A percentile compares a stretch with the other conserved stretches of the same genome.
These are phyloP conservation scores for Saguinus midas DNA, from an alignment of 2,113 vertebrate species.

Conservation along the genomic window DNA sequence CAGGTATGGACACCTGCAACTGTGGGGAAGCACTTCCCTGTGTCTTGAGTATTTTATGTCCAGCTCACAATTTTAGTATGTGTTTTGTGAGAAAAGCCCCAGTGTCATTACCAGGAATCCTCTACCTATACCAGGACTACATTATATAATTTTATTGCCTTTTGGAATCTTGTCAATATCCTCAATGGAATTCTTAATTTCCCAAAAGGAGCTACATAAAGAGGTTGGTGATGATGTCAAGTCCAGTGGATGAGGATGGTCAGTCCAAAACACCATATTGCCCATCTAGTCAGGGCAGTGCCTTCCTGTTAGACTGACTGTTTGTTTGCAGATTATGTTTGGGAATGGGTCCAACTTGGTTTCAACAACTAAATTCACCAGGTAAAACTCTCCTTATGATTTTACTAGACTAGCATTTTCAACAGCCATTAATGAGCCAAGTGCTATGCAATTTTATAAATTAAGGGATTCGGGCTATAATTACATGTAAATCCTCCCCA, in stretches of 20 bases:
- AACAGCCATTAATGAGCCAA: slow-evolving; percentile 68
- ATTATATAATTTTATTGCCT: slow-evolving; percentile 61
- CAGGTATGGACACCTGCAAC: not conserved
- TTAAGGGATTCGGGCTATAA: slow-evolving; percentile 66
- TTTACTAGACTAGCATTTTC: slow-evolving; percentile 42
- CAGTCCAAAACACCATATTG: not conserved
- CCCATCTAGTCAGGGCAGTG: not conserved
- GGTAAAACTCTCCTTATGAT: slow-evolving; percentile 52
- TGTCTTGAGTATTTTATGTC: slow-evolving; percentile 41
- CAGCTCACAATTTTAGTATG: not conserved
- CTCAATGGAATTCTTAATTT: slow-evolving; percentile 58
- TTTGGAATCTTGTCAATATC: slow-evolving; percentile 59
- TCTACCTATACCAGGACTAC: slow-evolving; percentile 71
- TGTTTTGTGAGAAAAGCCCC: slow-evolving; percentile 52
- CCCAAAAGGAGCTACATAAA: slow-evolving; percentile 66
- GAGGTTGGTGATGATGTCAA: slow-evolving; percentile 59
- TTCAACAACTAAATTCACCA: slow-evolving; percentile 70
- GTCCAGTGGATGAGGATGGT: slow-evolving; percentile 33
- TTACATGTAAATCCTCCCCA: slow-evolving; percentile 66
- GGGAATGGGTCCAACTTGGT: slow-evolving; percentile 51
- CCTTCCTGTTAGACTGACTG: not conserved
- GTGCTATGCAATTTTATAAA: slow-evolving; percentile 58
- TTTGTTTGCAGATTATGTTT: slow-evolving; percentile 14
- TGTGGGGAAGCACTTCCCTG: not conserved
- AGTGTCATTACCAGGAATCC: slow-evolving; percentile 53